phyloP scores from a whole-genome alignment of 30 jellyfish, hydroid and myxozoan genomes.

The Chironex yamaguchii region DNA sequence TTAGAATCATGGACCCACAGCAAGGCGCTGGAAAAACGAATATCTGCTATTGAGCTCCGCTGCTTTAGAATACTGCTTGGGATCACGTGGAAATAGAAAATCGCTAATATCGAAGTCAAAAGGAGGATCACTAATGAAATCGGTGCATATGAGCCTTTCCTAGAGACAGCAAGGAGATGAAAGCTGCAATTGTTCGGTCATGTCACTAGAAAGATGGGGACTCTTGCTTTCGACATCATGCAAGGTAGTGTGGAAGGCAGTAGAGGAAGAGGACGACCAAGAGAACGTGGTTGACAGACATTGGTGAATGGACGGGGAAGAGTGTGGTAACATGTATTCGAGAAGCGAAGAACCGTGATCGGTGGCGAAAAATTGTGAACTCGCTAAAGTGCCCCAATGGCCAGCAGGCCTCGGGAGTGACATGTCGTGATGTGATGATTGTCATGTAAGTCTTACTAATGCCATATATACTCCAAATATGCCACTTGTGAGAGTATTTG shows the following conservation, averaged over 20 bases:
- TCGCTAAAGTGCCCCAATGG: conserved; percentile 54
- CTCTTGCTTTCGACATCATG: conserved; percentile 38
- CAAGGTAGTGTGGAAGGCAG: conserved; percentile 38
- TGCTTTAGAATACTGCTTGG: conserved; percentile 51
- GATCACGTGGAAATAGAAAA: conserved; percentile 23
- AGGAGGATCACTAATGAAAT: not conserved
- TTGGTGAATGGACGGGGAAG: conserved; percentile 30
- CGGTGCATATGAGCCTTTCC: conserved; percentile 8
- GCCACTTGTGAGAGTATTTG: no score
- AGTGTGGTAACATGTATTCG: conserved; percentile 7
- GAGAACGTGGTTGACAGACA: conserved; percentile 45
- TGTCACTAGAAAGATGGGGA: conserved; percentile 29
- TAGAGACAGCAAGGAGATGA: conserved; percentile 56
- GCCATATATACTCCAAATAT: no score
- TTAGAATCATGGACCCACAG: conserved; percentile 41
- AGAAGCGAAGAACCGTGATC: conserved; percentile 5
- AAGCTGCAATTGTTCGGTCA: conserved; percentile 49
- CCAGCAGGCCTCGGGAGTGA: no score
- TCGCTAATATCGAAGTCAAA: conserved; percentile 18
- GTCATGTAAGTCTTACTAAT: no score
- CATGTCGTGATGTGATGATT: no score
- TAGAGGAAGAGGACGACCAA: conserved; percentile 47
- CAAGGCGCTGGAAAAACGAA: conserved; percentile 30
- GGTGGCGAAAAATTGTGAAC: conserved; percentile 20
- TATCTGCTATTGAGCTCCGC: conserved; percentile 25